Base-by-base conservation (phyloP, 2,113 vertebrate species). In the zebrafish (Danio rerio) region DNA sequence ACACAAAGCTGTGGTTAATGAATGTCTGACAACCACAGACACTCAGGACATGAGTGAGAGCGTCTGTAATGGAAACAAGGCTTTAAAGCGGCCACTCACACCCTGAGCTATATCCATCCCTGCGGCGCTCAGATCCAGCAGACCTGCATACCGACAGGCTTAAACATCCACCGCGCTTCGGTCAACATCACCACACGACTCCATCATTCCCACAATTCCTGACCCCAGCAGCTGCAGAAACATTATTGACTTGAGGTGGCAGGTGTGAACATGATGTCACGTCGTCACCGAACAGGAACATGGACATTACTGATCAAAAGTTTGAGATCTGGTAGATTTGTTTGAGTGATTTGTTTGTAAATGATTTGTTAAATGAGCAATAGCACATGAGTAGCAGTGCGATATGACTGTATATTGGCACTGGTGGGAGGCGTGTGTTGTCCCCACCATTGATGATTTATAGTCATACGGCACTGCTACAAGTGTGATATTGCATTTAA, bases 61-160 rank as follows among this genome's bases (percentile, higher is more conserved):
- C 78, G 59, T 68, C 21, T 80, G 81, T 79, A 83, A 85, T 87
- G 84, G 84, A 87, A 85, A 85, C 53, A 43, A 12, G 52, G 61
- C 42, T 78, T 84, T 71, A 40, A 62, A 78, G 76, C 15, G 61
- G 40, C 61, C 43, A 49, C 71, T 86, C 79, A 73, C 83, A 31
- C 69, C 86, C 78, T 80, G 53, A 80, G 80, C 81, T 87, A 85
- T 83, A 85, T 85, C 82, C 61, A 74, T 85, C 74, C 18, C 7
- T 7, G 53, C 47, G 63, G 69, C 78, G 55, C 84, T 65, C 42
- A 78, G 86, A 87, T 85, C 86, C 49, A 78, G 81, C 68, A 50
- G 69, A 75, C 74, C 49, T 47, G 15, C 59, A 50, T 85, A 68
- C 81, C 81, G 6, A 3, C 5, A 61, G 49, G 81, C 71, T 87